Conservation (phyloP, 2,113 vertebrate species). For the Dicerorhinus sumatrensis region DNA sequence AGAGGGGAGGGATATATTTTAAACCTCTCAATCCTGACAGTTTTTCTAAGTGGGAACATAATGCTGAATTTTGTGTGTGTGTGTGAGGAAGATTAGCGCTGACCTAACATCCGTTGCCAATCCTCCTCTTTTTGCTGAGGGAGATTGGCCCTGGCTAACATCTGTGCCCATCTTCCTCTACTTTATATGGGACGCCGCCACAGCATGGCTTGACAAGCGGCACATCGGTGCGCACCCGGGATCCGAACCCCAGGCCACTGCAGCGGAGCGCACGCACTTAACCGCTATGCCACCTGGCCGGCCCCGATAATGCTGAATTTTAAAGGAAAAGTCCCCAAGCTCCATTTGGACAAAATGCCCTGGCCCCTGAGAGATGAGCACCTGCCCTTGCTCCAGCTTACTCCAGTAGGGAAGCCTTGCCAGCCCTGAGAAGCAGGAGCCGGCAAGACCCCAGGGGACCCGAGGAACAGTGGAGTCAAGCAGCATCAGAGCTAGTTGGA, state of each 20-base stretch:
- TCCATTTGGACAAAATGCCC: constrained; percentile 72
- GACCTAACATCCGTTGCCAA: no score
- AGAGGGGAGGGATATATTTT: accelerated
- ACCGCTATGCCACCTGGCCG: no score
- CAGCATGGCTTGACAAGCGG: no score
- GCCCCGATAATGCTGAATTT: neutral
- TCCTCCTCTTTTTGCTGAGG: no score
- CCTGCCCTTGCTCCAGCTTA: constrained; percentile 71
- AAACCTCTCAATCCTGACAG: neutral
- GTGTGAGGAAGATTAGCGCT: no score
- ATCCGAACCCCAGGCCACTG: no score
- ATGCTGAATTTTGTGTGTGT: neutral
- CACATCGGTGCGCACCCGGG: no score
- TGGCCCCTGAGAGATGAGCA: constrained; percentile 88
- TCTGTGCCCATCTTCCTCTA: no score
- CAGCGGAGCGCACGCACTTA: no score
- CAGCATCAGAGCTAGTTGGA: no score
- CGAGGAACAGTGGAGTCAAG: neutral
- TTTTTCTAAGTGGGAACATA: neutral
- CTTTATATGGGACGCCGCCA: no score
- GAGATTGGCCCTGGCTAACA: no score
- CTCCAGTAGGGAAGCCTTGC: neutral
- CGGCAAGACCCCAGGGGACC: neutral
- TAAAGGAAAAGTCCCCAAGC: neutral
- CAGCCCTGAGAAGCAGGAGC: neutral